Base-by-base conservation (phyloP, 2,888 invertebrate genomes). In the Cryptocheilus praepositus region DNA sequence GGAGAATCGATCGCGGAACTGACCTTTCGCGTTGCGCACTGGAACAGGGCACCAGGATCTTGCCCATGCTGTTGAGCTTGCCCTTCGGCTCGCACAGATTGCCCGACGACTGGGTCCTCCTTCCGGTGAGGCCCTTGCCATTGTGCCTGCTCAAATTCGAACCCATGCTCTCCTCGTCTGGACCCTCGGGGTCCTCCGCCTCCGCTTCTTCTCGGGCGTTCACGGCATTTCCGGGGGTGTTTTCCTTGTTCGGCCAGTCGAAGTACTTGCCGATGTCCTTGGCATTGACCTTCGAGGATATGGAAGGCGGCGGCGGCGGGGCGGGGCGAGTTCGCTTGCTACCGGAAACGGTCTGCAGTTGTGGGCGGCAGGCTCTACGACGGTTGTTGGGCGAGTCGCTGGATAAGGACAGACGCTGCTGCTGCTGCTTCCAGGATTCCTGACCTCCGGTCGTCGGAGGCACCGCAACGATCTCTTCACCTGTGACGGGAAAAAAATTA, bases 111-210 rank as follows among this genome's bases (percentile, higher is more conserved):
- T 94, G 92, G 45, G 94, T 93, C 74, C 94, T 90, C 70, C 94
- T 91, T 71, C 94, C 94, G 66, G 93, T 92, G 57, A 94, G 91
- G 79, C 94, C 89, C 83, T 94, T 94, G 81, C 92, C 92, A 84
- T 93, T 93, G 88, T 93, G 94, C 74, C 94, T 92, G 90, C 94
- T 94, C 85, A 94, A 92, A 91, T 94, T 94, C 71, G 94, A 94
- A 87, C 94, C 94, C 94, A 94, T 94, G 74, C 57, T 8, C 21
- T 59, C 54, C 21, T 72, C 74, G 28, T 21, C 36, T 15, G 44
- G 63, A 51, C 28, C 15, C 21, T 64, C 53, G 11, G 21, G 36
- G 2, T 53, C 25, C 15, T 21, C 21, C 53, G 16, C 55, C 11
- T 46, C 61, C 5, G 60, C 52, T 15, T 57, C 70, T 25, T 64